phyloP scores from a whole-genome alignment of 2,797 vertebrate species.

The Odontamblyopus rebecca region DNA sequence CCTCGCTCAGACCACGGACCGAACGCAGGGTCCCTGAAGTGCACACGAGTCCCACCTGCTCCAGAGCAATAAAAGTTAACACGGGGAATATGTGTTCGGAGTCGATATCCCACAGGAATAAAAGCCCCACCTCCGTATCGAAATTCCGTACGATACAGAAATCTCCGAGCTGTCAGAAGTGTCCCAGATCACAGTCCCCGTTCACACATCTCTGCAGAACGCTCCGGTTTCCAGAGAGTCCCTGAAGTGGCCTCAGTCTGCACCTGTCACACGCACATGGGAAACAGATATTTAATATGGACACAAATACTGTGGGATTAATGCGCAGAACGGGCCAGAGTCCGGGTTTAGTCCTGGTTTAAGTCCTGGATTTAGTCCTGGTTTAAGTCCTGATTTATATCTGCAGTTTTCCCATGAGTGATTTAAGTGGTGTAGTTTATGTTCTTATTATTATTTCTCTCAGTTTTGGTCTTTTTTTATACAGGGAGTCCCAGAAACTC shows the following conservation, averaged over 20 bases:
- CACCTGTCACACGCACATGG: neutral
- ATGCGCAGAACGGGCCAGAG: neutral
- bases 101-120: too few species aligned
- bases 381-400: neutral
- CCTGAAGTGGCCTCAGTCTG: neutral
- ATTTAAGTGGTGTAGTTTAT: too few species aligned
- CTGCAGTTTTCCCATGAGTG: neutral
- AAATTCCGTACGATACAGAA: too few species aligned
- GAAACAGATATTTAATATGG: constrained; percentile 2
- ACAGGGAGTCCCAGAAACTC: too few species aligned
- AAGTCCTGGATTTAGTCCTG: constrained; percentile 1
- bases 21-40: neutral
- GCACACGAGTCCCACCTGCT: neutral
- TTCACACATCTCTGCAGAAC: neutral
- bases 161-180: too few species aligned
- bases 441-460: too few species aligned
- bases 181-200: too few species aligned
- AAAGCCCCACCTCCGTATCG: too few species aligned
- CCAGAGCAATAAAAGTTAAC: too few species aligned
- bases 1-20: too few species aligned
- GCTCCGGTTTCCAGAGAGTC: neutral
- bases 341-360: neutral
- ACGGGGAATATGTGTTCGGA: too few species aligned
- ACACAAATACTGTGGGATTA: neutral
- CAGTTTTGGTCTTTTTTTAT: too few species aligned